Base-by-base conservation (phyloP, 1,140 invertebrate genomes). In the Gonioctena quinquepunctata region DNA sequence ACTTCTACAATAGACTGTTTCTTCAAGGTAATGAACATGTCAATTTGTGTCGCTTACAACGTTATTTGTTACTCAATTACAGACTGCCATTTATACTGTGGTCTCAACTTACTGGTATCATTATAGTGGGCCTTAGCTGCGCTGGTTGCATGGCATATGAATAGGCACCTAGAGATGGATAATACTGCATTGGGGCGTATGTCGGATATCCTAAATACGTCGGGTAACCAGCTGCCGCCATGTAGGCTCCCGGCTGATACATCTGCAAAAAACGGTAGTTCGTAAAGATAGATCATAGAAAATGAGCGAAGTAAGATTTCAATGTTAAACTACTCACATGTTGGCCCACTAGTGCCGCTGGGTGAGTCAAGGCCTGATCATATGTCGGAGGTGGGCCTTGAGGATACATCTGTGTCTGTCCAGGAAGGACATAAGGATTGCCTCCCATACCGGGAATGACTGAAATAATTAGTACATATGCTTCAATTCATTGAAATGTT, bases 171-270 rank as follows among this genome's bases (percentile, higher is more conserved):
- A 90, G 83, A 7, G 89, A 86, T 25, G 90, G 90, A 86, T 92
- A 92, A 84, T 91, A 92, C 80, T 89, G 89, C 77, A 89, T 83
- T 18, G 90, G 90, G 72, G 90, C 90, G 82, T 91, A 92, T 65
- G 90, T 89, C 49, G 90, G 90, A 86, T 92, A 92, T 64, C 90
- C 90, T 77, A 91, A 87, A 79, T 91, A 91, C 50, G 89, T 88
- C 7, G 90, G 90, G 83, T 92, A 92, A 59, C 90, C 89, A 27
- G 86, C 85, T 27, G 89, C 88, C 76, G 91, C 91, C 89, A 91
- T 90, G n/a, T n/a, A n/a, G 16, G 88, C 87, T 3, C 86, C 87
- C 11, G 90, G 90, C 64, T 88, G 90, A 81, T 91, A 91, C 88
- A 91, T 90, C 89, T 91, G 79, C 48, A 74, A 79, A 64, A 60